Base-by-base conservation (phyloP, 2,888 invertebrate genomes). In the Catocala nupta region DNA sequence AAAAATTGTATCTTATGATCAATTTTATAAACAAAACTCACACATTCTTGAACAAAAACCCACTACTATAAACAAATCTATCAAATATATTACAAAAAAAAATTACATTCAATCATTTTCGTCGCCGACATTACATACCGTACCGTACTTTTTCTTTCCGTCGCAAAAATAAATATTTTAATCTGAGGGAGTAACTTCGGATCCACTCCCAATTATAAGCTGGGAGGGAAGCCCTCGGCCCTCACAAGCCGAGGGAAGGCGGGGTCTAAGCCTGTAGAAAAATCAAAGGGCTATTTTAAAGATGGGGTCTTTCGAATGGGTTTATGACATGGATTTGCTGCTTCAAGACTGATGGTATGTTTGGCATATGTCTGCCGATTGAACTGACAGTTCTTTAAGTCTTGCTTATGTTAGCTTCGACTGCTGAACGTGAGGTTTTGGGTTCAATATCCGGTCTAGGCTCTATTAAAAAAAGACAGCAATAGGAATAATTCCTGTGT, bases 131-230 rank as follows among this genome's bases (percentile, higher is more conserved):
- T 75, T 88, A 86, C 86, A 25, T 55, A 36, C 9, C 25, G 43
- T 62, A 62, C 73, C 61, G 70, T 81, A 83, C 86, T 85, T 90
- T 90, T 91, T 91, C 90, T 91, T 91, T 80, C 83, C 84, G 83
- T 84, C 81, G 85, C 87, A 88, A 91, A 92, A 90, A 92, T 91
- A 91, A 91, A 90, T 91, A 92, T 91, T 90, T 88, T 91, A 92
- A 92, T 91, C 91, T 85, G 83, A 74, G 82, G 82, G 81, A 73
- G 84, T 83, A 85, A 83, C 86, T 87, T 84, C 67, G 80, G 79
- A 79, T 83, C 83, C 85, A 78, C 78, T 83, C 80, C 86, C 85
- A 87, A 88, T 87, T 87, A 88, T 77, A 78, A 78, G 74, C 74
- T 77, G 74, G 79, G 77, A 71, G 70, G 47, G 70, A 59, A 58